Evolutionary conservation across 1,140 invertebrate species (phyloP), one percentile per base, ranked within the genome.

Genomic region (Cherax quadricarinatus): DNA sequence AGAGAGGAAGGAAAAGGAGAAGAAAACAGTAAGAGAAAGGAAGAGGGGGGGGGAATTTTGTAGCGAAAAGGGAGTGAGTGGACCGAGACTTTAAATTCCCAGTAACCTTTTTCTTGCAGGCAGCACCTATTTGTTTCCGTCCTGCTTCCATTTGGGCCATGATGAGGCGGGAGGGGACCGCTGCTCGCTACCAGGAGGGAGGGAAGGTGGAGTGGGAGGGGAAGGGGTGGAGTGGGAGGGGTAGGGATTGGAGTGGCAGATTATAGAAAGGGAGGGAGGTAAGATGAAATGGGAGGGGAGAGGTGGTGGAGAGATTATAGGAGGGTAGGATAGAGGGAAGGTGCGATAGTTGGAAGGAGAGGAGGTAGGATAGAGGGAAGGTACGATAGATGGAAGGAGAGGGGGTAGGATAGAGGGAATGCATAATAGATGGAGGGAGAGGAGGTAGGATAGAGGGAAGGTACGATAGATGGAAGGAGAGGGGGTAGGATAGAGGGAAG

Each of bases 81-180:
- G 51, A 9, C 10, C 2, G 48, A 78, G 48, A 51, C 57, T 57
- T 79, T 70, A 70, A 82, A 51, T 89, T 48, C 83, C 83, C 88
- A 51, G 80, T 82, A 66, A 83, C 79, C 79, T 89, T 83, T 89
- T 51, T 80, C 88, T 66, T 66, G 48, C 80, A 51, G 78, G 88
- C 53, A 49, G 60, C n/a, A 48, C 9, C 88, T 30, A 89, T 89
- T 89, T 89, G 88, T 89, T 80, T 83, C 80, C 88, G 88, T 89
- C 88, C 80, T n/a, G 62, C 60, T 82, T 89, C 88, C 88, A 89
- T 89, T 89, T 89, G 88, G 41, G 79, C 80, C 88, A 89, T 89
- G 88, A 89, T 89, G 88, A 89, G 79, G 79, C 70, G n/a, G n/a
- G n/a, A n/a, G n/a, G n/a, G n/a, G n/a, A n/a, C n/a, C n/a, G n/a